A percentile compares a stretch with the other conserved stretches of the same genome.
These are phyloP conservation scores for Hydrolagus affinis DNA, from an alignment of 2,113 vertebrate genomes.

Conservation along the genomic window DNA sequence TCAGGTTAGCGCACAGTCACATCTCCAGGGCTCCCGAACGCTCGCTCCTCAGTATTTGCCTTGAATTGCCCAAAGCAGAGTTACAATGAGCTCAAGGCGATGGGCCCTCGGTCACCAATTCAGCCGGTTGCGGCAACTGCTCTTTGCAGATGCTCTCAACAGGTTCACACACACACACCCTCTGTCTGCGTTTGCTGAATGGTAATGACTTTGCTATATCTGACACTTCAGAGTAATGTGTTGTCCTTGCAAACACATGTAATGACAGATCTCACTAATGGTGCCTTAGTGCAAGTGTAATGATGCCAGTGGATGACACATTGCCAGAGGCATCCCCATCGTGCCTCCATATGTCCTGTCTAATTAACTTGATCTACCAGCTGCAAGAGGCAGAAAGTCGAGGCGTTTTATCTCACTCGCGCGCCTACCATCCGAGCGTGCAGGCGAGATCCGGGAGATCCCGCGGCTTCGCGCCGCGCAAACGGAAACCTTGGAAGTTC, in stretches of 20 bases:
- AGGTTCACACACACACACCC: neutral
- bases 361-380: constrained; percentile 23
- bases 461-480: neutral
- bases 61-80: neutral
- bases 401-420: neutral
- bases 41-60: neutral
- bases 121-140: too few species aligned
- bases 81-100: too few species aligned
- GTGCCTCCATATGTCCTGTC: constrained; percentile 28
- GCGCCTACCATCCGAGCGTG: neutral
- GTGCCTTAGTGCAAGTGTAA: neutral
- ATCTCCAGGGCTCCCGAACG: neutral
- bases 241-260: neutral
- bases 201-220: neutral
- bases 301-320: neutral
- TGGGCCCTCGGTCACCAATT: neutral
- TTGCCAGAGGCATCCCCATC: neutral
- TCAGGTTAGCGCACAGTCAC: neutral
- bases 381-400: neutral
- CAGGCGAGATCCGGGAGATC: neutral
- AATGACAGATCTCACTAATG: neutral
- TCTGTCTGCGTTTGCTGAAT: neutral
- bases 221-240: neutral
- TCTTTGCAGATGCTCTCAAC: neutral
- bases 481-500: neutral